Conservation (phyloP, 2,797 vertebrate species). For the Notoglanidium macrostoma region DNA sequence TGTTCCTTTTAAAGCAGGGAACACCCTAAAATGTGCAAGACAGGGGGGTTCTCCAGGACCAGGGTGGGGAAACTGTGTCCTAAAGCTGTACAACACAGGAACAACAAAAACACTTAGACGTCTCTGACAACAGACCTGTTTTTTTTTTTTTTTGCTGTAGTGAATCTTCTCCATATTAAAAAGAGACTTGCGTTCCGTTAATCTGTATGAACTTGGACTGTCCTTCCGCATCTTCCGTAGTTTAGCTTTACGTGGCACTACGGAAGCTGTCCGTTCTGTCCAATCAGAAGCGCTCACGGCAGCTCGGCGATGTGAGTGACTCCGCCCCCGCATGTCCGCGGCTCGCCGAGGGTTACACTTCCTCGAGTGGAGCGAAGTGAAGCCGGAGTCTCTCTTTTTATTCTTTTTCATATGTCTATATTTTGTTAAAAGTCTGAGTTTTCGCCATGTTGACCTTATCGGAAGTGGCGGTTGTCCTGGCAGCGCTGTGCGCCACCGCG, state of each 20-base stretch:
- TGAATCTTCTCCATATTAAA: neutral
- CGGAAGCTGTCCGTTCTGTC: conserved; percentile 13
- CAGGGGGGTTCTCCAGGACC: neutral
- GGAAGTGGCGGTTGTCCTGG: conserved; percentile 83
- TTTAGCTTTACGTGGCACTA: conserved; percentile 51
- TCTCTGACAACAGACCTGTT: neutral
- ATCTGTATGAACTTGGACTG: conserved; percentile 7
- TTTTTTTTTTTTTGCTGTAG: neutral
- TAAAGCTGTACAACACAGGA: neutral
- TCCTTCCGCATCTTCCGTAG: conserved; percentile 31
- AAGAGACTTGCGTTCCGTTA: neutral
- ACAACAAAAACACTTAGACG: neutral
- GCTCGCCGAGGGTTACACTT: conserved; percentile 33
- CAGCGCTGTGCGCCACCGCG: conserved; percentile 81
- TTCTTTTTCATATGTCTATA: neutral
- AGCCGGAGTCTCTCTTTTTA: neutral
- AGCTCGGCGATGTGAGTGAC: conserved; percentile 16
- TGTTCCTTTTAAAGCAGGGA: neutral
- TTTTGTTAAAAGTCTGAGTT: neutral
- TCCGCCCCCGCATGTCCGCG: conserved; percentile 48
- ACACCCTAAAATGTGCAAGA: neutral
- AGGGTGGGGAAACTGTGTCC: neutral
- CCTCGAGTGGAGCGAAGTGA: conserved; percentile 2
- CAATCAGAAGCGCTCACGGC: conserved; percentile 4
- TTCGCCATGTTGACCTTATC: conserved; percentile 83